These are phyloP conservation scores for Rhinogobius similis DNA, from an alignment of 2,113 vertebrate genomes.

Conservation along the genomic window DNA sequence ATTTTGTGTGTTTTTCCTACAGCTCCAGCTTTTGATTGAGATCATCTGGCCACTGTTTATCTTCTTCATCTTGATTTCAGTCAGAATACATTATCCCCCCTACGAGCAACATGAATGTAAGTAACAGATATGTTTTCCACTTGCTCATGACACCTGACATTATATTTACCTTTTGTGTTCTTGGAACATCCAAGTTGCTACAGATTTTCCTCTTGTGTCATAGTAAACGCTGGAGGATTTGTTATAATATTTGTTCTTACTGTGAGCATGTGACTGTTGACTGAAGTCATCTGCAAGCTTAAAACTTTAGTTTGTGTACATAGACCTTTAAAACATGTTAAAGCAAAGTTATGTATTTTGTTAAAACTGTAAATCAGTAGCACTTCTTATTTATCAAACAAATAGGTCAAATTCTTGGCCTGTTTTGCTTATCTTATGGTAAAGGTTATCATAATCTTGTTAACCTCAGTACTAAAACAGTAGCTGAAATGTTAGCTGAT, in stretches of 20 bases:
- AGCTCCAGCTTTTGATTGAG: slow-evolving; percentile 95
- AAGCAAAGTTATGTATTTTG: not conserved
- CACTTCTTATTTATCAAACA: not conserved
- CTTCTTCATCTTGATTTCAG: slow-evolving; percentile 97
- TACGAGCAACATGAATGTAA: slow-evolving; percentile 98
- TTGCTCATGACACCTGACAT: not conserved
- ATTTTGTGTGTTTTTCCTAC: slow-evolving; percentile 28
- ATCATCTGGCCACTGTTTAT: slow-evolving; percentile 96
- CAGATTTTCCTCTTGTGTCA: slow-evolving; percentile 19
- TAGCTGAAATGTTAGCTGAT: slow-evolving; percentile 14
- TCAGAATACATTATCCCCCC: slow-evolving; percentile 91
- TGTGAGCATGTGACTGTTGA: slow-evolving; percentile 24
- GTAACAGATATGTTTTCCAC: slow-evolving; percentile 52
- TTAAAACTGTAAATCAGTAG: not conserved
- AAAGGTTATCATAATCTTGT: not conserved
- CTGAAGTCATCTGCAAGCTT: slow-evolving; percentile 6
- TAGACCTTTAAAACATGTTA: not conserved
- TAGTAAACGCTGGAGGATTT: slow-evolving; percentile 9
- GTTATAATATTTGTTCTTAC: slow-evolving; percentile 66
- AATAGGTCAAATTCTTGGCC: slow-evolving; percentile 16
- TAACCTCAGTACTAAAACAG: slow-evolving; percentile 18
- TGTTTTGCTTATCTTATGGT: slow-evolving; percentile 22
- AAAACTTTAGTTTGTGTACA: not conserved
- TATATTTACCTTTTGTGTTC: slow-evolving; percentile 13
- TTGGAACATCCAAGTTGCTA: slow-evolving; percentile 13